A percentile compares a stretch with the other conserved stretches of the same genome.
Conservation (phyloP, 2,113 vertebrate species). For the Regulus satrapa region DNA sequence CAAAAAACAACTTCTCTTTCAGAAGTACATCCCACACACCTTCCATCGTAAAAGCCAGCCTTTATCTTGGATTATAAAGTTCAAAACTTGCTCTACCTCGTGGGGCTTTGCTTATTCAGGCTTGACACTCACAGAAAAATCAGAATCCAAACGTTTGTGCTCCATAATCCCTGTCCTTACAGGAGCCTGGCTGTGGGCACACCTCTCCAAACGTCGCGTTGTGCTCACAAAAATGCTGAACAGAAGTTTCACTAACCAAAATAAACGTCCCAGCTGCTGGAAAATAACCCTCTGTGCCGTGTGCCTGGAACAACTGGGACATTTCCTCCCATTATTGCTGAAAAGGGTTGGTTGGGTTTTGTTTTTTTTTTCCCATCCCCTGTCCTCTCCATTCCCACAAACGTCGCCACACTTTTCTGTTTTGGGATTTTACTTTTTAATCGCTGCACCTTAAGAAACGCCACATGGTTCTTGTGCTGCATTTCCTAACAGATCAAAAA, state of each 20-base stretch:
- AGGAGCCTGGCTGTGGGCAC: background rate
- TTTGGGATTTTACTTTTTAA: background rate
- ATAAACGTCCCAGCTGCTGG: background rate
- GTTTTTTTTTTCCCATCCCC: background rate
- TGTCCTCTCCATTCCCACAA: background rate
- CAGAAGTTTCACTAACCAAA: background rate
- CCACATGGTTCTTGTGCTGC: background rate
- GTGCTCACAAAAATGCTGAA: conserved; percentile 3
- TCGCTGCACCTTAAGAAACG: accelerated
- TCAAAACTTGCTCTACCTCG: background rate
- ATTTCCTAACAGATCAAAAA: background rate
- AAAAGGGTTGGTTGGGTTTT: background rate
- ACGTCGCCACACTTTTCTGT: accelerated
- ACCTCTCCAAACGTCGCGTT: background rate
- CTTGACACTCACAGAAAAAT: conserved; percentile 20
- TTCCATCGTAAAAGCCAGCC: background rate
- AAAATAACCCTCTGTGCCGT: background rate
- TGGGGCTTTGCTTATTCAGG: background rate
- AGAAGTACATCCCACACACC: background rate
- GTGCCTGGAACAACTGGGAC: background rate
- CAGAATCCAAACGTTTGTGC: background rate
- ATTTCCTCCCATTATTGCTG: background rate
- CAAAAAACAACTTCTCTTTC: background rate
- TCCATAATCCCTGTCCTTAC: conserved; percentile 6
- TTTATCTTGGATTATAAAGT: background rate